A percentile compares a stretch with the other conserved stretches of the same genome.
Conservation (phyloP, 2,888 invertebrate species). For the Acanthosoma haemorrhoidale region DNA sequence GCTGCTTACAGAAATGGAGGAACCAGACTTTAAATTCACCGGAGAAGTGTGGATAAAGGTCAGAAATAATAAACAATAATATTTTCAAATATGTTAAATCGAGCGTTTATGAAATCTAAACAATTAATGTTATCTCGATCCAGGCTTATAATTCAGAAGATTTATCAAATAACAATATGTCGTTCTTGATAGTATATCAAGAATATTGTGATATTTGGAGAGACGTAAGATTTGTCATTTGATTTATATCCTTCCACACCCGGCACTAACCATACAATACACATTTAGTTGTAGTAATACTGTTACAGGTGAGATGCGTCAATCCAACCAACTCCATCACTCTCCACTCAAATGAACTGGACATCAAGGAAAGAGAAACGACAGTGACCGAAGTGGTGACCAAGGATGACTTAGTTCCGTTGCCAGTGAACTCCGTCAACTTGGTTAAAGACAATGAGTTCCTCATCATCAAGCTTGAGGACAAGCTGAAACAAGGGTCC, state of each 20-base stretch:
- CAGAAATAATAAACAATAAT: no score
- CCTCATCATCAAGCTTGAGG: constrained; percentile 53
- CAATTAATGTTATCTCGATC: no score
- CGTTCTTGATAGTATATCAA: no score
- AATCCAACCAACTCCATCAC: constrained; percentile 57
- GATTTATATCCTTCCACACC: no score
- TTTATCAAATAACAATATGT: no score
- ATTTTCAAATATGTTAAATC: no score
- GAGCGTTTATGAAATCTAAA: no score
- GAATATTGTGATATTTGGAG: no score
- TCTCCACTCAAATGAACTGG: constrained; percentile 59
- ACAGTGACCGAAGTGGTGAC: constrained; percentile 37
- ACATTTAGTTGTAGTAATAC: no score
- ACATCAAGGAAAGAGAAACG: constrained; percentile 46
- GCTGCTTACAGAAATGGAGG: constrained; percentile 50
- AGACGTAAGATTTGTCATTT: no score
- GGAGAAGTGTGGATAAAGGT: constrained; percentile 58
- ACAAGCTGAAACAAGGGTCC: constrained; percentile 48
- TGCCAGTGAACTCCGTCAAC: constrained; percentile 42
- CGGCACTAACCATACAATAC: no score
- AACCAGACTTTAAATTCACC: constrained; percentile 53
- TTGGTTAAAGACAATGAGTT: constrained; percentile 56
- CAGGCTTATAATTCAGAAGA: no score
- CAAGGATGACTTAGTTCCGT: constrained; percentile 43
- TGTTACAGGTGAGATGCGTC: constrained; percentile 46